phyloP scores from a whole-genome alignment of 2,113 vertebrate species.

The Caranx ignobilis region DNA sequence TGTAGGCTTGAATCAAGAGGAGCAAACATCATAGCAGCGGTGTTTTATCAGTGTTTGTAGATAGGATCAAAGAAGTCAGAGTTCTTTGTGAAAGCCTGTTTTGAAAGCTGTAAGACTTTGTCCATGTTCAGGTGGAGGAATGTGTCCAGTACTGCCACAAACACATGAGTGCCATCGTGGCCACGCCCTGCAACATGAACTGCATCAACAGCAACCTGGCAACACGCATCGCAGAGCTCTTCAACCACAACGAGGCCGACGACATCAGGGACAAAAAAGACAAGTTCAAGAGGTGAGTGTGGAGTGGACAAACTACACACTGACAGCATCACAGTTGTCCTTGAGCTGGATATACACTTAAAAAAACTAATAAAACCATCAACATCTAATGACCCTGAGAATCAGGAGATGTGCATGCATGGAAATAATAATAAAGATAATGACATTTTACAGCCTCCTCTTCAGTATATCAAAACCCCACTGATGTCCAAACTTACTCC shows the following conservation, averaged over 20 bases:
- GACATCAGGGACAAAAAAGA: conserved; percentile 97
- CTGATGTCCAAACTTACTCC: no score
- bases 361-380: no score
- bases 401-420: no score
- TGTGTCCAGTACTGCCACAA: conserved; percentile 95
- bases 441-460: no score
- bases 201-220: conserved; percentile 96
- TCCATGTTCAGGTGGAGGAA: conserved; percentile 90
- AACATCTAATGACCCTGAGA: no score
- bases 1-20: background rate
- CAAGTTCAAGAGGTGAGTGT: conserved; percentile 95
- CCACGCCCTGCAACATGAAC: conserved; percentile 98
- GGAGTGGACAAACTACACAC: background rate
- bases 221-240: conserved; percentile 90
- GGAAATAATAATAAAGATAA: no score
- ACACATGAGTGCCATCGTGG: conserved; percentile 95
- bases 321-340: no score
- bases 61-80: background rate
- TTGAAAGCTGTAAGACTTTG: background rate
- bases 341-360: no score
- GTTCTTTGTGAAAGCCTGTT: background rate
- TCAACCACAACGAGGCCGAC: conserved; percentile 94
- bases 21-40: background rate
- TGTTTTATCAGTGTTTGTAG: background rate
- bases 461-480: no score